Conservation (phyloP, 2,797 vertebrate genomes). For the Craterocephalus amniculus region DNA sequence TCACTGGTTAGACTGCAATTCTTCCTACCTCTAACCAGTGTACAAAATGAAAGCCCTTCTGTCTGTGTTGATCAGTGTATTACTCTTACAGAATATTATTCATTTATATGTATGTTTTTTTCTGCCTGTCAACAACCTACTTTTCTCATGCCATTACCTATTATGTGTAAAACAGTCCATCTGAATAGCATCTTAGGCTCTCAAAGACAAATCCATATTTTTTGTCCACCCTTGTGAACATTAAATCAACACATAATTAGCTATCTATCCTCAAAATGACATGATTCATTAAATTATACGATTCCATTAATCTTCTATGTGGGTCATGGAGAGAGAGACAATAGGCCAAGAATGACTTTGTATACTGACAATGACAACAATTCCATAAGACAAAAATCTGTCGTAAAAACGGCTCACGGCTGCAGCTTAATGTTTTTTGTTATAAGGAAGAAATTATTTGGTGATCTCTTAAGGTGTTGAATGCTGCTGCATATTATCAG, state of each 20-base stretch:
- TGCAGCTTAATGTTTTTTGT: neutral
- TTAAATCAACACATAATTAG: conserved; percentile 42
- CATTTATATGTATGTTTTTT: neutral
- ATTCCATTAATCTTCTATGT: conserved; percentile 10
- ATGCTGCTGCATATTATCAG: conserved; percentile 37
- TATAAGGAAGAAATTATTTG: neutral
- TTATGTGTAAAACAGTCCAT: conserved; percentile 21
- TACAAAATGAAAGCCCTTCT: neutral
- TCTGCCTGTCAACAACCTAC: too few species aligned
- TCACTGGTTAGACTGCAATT: neutral
- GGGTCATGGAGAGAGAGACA: neutral
- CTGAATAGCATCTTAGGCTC: conserved; percentile 12
- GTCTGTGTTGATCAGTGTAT: neutral
- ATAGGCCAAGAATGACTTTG: neutral
- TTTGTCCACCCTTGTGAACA: conserved; percentile 4
- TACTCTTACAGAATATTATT: neutral
- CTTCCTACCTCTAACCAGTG: neutral
- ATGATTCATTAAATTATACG: conserved; percentile 35
- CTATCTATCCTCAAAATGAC: conserved; percentile 21
- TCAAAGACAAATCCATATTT: conserved; percentile 18
- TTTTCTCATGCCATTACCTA: conserved; percentile 11
- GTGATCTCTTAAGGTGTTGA: conserved; percentile 23
- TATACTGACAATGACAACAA: too few species aligned
- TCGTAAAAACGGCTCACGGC: neutral
- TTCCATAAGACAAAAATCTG: too few species aligned